These are phyloP conservation scores for Squalus acanthias DNA, from an alignment of 2,797 vertebrate species.

Conservation along the genomic window DNA sequence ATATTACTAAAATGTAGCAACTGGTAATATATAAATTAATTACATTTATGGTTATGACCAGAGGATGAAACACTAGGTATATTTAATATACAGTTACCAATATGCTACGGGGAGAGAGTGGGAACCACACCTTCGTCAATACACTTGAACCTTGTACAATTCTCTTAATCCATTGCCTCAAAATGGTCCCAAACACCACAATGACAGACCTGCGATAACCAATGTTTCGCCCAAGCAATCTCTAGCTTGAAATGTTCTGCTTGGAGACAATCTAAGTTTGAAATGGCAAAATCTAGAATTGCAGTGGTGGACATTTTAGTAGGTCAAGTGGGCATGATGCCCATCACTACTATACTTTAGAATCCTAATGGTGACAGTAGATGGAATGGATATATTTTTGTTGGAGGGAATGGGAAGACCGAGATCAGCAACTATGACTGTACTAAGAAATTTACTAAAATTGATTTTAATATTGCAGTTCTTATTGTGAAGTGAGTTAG, in stretches of 20 bases:
- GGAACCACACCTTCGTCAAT: neutral
- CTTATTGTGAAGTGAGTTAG: neutral
- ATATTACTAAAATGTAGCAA: neutral
- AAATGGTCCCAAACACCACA: neutral
- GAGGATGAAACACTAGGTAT: neutral
- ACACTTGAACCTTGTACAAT: neutral
- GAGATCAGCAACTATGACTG: neutral
- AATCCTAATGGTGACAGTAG: neutral
- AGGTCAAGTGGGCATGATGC: neutral
- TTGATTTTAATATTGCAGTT: neutral
- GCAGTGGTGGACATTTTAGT: neutral
- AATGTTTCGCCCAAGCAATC: neutral
- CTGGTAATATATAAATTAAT: neutral
- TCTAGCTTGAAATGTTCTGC: neutral
- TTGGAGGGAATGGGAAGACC: neutral
- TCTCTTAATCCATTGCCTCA: neutral
- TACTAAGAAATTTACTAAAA: neutral
- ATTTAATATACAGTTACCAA: neutral
- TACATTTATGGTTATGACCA: neutral
- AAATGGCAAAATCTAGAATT: neutral
- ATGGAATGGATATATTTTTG: neutral
- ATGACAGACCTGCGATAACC: neutral
- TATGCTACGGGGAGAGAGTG: neutral
- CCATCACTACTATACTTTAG: neutral
- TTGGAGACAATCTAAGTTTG: neutral